Evolutionary conservation across 2,888 invertebrate genomes (phyloP).

Genomic region (Slavum lentiscoides): DNA sequence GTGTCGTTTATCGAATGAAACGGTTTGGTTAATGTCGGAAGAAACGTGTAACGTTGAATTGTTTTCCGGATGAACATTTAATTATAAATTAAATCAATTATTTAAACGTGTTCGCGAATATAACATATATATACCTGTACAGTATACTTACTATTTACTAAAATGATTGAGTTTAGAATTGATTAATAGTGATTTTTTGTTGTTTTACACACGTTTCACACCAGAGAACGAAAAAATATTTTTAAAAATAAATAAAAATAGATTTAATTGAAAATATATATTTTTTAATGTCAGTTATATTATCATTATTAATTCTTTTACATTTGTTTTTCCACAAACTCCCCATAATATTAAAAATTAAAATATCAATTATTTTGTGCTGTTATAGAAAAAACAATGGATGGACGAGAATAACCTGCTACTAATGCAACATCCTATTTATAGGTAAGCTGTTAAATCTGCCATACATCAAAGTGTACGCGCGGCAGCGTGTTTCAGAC

Average conservation of each 20-base stretch:
- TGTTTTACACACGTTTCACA: not conserved
- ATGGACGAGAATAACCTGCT: constrained; percentile 74
- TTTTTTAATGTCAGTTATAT: not conserved
- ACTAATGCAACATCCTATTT: constrained; percentile 90
- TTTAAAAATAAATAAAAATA: not conserved
- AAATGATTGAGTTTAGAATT: not conserved
- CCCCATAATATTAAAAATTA: constrained; percentile 8
- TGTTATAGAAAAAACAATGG: constrained; percentile 75
- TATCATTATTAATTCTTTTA: not conserved
- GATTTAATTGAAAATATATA: not conserved
- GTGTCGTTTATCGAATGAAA: no score
- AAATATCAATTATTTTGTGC: constrained; percentile 19
- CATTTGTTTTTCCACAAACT: constrained; percentile 14
- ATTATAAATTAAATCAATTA: constrained; percentile 23
- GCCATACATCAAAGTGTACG: constrained; percentile 37
- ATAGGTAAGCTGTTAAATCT: constrained; percentile 64
- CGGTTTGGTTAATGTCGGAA: not conserved
- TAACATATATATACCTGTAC: not conserved
- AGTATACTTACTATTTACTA: not conserved
- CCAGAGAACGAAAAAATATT: not conserved
- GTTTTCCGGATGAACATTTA: not conserved
- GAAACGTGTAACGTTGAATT: not conserved
- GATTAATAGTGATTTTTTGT: not conserved
- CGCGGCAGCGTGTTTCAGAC: constrained; percentile 10
- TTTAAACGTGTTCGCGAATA: not conserved